phyloP scores from a whole-genome alignment of 2,797 vertebrate genomes.

The Alosa sapidissima region DNA sequence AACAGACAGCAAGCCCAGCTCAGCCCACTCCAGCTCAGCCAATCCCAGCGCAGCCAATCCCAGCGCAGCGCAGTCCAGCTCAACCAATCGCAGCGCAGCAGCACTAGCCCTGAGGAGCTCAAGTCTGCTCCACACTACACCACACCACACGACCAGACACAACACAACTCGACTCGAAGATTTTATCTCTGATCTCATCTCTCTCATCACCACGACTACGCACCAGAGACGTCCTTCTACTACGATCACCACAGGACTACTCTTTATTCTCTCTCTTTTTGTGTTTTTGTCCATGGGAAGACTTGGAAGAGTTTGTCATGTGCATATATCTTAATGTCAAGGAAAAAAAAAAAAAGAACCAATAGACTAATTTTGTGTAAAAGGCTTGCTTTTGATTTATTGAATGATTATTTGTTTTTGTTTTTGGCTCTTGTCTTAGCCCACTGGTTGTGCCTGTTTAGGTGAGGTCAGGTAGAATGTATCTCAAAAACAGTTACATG shows the following conservation, averaged over 20 bases:
- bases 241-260: neutral
- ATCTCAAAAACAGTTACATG: neutral
- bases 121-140: neutral
- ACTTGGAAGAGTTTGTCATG: neutral
- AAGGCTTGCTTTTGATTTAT: neutral
- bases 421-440: neutral
- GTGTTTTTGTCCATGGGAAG: neutral
- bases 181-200: too few relatives aligned
- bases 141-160: too few relatives aligned
- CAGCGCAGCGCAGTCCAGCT: neutral
- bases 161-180: too few relatives aligned
- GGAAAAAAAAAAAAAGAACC: neutral
- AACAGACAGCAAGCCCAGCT: neutral
- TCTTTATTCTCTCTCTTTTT: conserved; percentile 22
- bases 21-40: neutral
- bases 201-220: too few relatives aligned
- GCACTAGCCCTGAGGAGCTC: neutral
- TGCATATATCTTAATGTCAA: neutral
- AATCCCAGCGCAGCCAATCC: neutral
- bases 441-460: neutral
- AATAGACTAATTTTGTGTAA: neutral
- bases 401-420: neutral
- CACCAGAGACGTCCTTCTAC: too few relatives aligned
- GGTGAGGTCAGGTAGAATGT: neutral
- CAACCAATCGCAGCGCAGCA: neutral